These are phyloP conservation scores for Himalopsyche kuldschensis DNA, from an alignment of 2,888 invertebrate genomes.

Conservation along the genomic window DNA sequence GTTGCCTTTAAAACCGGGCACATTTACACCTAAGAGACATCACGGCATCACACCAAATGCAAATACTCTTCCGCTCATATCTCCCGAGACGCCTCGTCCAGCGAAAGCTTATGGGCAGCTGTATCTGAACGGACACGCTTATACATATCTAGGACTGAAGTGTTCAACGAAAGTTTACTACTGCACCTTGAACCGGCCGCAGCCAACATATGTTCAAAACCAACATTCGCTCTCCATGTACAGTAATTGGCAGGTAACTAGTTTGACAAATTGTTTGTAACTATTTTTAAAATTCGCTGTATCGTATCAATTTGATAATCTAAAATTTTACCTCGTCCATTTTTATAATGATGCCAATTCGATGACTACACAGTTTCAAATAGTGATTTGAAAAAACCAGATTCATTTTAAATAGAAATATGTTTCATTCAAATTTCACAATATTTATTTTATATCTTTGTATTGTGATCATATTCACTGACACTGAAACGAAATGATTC, in stretches of 20 bases:
- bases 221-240: conserved; percentile 94
- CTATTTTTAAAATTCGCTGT: not conserved
- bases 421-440: no score
- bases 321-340: no score
- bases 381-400: no score
- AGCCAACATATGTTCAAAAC: conserved; percentile 91
- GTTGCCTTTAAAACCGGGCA: conserved; percentile 80
- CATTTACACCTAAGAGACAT: conserved; percentile 78
- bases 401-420: no score
- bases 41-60: conserved; percentile 82
- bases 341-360: no score
- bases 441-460: no score
- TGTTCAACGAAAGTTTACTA: conserved; percentile 89
- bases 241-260: conserved; percentile 89
- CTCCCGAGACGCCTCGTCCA: conserved; percentile 88
- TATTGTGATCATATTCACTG: no score
- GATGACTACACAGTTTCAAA: no score
- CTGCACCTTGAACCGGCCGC: conserved; percentile 90
- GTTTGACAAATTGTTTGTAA: not conserved
- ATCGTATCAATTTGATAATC: no score
- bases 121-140: conserved; percentile 87
- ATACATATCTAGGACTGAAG: conserved; percentile 87
- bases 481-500: no score
- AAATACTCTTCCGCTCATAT: conserved; percentile 80
- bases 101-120: conserved; percentile 88